Evolutionary conservation across 2,888 invertebrate species (phyloP).

Genomic region (Xylota segnis): DNA sequence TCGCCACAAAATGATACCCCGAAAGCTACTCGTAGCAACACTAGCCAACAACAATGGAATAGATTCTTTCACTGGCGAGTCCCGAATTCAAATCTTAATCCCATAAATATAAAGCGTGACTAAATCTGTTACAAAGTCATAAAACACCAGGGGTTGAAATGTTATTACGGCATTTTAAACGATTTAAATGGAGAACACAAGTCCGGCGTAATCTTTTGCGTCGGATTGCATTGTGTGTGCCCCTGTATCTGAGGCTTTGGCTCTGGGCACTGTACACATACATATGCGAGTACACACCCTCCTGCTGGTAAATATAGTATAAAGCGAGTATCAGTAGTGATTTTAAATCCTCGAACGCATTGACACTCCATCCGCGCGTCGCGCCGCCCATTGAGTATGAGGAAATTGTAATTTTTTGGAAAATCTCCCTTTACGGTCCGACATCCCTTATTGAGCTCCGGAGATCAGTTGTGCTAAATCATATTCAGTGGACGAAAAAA

Average conservation of each 20-base stretch:
- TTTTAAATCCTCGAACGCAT: constrained; percentile 73
- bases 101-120: constrained; percentile 77
- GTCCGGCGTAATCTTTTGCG: constrained; percentile 77
- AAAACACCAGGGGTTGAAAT: constrained; percentile 78
- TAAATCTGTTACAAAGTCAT: constrained; percentile 79
- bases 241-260: constrained; percentile 9
- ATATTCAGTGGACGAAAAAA: constrained; percentile 59
- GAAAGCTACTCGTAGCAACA: constrained; percentile 21
- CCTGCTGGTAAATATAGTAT: constrained; percentile 62
- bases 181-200: constrained; percentile 78
- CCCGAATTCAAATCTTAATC: constrained; percentile 73
- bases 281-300: constrained; percentile 22
- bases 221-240: constrained; percentile 59
- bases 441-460: constrained; percentile 29
- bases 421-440: constrained; percentile 26
- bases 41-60: constrained; percentile 44
- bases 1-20: constrained; percentile 43
- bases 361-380: constrained; percentile 66
- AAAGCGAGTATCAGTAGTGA: constrained; percentile 45
- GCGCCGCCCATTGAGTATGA: constrained; percentile 18
- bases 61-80: constrained; percentile 61
- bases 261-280: constrained; percentile 23
- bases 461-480: constrained; percentile 55
- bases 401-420: constrained; percentile 34
- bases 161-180: constrained; percentile 78